phyloP scores from a whole-genome alignment of 2,797 vertebrate species.

The Halcyon chelicuti region DNA sequence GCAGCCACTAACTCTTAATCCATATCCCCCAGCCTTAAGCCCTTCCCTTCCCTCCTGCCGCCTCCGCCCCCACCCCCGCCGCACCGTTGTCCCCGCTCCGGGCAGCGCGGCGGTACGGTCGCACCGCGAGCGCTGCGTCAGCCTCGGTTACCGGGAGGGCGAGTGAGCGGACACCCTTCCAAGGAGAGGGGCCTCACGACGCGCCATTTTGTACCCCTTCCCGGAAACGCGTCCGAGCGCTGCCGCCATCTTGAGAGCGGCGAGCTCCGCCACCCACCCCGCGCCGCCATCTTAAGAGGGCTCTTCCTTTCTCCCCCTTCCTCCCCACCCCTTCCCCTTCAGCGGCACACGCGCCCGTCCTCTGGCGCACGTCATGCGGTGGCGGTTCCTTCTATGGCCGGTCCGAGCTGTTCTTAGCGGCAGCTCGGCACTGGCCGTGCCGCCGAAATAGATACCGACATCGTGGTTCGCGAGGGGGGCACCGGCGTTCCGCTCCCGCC shows the following conservation, averaged over 20 bases:
- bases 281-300: not conserved
- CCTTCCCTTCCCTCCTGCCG: not conserved
- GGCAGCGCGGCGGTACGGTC: not conserved
- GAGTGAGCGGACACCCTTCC: fast-evolving
- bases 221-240: fast-evolving
- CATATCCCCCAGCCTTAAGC: too few species aligned
- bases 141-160: fast-evolving
- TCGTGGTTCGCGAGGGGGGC: too few species aligned
- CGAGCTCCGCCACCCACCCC: not conserved
- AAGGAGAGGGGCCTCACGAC: fast-evolving
- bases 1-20: too few species aligned
- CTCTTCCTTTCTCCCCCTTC: too few species aligned
- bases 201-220: not conserved
- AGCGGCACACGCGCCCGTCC: not conserved
- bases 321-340: not conserved
- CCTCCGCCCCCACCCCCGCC: too few species aligned
- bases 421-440: fast-evolving
- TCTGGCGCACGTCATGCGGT: too few species aligned
- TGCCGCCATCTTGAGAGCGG: conserved; percentile 22
- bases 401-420: fast-evolving
- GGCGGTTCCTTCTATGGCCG: not conserved
- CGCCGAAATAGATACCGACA: too few species aligned
- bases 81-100: too few species aligned
- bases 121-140: fast-evolving
- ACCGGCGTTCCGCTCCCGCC: not conserved